phyloP scores from a whole-genome alignment of 1,140 invertebrate genomes.

The Bombus confusus region DNA sequence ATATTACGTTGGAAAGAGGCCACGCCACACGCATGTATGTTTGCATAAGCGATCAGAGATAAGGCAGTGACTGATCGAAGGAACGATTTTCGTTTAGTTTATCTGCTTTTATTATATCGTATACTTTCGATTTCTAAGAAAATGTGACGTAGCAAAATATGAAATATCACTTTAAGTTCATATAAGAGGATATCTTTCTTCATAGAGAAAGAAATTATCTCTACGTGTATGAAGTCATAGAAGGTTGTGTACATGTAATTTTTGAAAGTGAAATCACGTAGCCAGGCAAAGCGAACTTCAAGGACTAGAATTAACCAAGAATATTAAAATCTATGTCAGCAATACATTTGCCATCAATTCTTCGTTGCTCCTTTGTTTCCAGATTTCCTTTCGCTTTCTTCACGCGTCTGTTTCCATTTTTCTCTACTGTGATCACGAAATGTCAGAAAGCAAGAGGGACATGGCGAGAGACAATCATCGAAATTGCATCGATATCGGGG shows the following conservation, averaged over 20 bases:
- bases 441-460: no score
- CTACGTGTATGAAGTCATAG: no score
- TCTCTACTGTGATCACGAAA: background rate
- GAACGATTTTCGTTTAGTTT: background rate
- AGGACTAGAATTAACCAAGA: background rate
- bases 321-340: background rate
- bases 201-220: no score
- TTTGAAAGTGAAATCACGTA: no score
- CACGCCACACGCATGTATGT: background rate
- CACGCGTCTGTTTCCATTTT: background rate
- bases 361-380: slow-evolving; percentile 16
- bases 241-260: no score
- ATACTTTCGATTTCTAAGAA: background rate
- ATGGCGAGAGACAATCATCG: background rate
- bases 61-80: background rate
- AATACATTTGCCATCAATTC: no score
- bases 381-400: no score
- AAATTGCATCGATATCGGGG: background rate
- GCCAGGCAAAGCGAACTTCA: background rate
- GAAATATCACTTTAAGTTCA: no score
- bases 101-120: no score
- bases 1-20: no score
- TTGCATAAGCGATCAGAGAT: background rate
- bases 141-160: background rate
- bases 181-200: no score